phyloP scores from a whole-genome alignment of 64 coral and sea anemone species.

The Pocillopora verrucosa region DNA sequence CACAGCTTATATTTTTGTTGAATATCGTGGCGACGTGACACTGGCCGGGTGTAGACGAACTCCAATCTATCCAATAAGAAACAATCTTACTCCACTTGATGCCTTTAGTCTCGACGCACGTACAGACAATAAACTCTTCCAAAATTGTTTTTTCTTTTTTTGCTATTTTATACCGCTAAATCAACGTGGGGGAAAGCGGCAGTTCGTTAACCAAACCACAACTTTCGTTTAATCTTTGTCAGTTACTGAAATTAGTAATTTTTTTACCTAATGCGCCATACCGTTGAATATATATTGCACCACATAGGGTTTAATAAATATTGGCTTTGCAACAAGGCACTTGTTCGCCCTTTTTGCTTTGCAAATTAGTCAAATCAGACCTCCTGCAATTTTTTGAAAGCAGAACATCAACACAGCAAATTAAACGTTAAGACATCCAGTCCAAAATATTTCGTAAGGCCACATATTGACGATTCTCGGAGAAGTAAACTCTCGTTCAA shows the following conservation, averaged over 20 bases:
- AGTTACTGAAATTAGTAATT: background rate
- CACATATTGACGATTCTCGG: too few relatives aligned
- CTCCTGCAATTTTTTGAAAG: background rate
- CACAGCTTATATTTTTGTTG: background rate
- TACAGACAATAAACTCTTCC: background rate
- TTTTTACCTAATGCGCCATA: background rate
- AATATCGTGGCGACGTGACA: background rate
- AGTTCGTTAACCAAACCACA: background rate
- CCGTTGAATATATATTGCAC: background rate
- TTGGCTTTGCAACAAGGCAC: background rate
- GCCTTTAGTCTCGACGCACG: background rate
- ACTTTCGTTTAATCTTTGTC: background rate
- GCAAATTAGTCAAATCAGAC: conserved; percentile 2
- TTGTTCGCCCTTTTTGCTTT: background rate
- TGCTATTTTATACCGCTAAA: background rate
- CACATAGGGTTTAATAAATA: background rate
- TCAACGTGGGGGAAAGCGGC: background rate
- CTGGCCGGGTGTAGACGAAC: background rate
- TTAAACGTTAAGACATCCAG: background rate
- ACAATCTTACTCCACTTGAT: background rate
- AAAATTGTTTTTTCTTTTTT: background rate
- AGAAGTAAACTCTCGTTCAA: too few relatives aligned
- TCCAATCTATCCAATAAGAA: background rate
- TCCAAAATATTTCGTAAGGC: too few relatives aligned
- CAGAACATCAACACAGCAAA: background rate